Conservation (phyloP, 2,113 vertebrate genomes). For the Campylorhamphus procurvoides region DNA sequence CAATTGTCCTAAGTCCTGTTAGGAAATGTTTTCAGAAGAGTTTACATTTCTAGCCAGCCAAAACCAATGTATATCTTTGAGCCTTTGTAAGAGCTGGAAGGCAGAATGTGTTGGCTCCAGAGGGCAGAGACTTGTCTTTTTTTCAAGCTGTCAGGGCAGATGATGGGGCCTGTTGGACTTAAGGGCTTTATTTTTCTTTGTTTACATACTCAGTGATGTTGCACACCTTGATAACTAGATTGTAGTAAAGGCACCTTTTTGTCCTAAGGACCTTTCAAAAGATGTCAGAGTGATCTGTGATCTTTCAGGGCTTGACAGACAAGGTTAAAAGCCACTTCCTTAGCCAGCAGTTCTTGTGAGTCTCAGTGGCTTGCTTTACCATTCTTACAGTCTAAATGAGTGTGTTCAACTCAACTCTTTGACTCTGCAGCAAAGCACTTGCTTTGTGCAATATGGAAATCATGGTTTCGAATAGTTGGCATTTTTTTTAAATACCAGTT, state of each 20-base stretch:
- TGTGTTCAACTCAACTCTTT: not conserved
- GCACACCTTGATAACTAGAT: not conserved
- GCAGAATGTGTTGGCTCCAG: not conserved
- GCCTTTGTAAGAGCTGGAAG: not conserved
- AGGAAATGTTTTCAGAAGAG: not conserved
- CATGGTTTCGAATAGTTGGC: not conserved
- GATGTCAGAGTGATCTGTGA: not conserved
- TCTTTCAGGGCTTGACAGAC: not conserved
- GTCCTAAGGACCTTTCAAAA: not conserved
- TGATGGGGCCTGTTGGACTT: not conserved
- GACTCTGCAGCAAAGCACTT: not conserved
- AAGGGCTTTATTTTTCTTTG: not conserved
- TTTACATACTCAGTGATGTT: not conserved
- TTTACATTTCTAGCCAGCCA: not conserved
- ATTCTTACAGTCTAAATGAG: not conserved
- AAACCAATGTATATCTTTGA: fast-evolving
- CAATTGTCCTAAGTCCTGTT: not conserved
- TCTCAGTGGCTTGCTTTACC: not conserved
- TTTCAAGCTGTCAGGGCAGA: not conserved
- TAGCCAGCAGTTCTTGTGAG: not conserved
- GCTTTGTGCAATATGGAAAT: not conserved
- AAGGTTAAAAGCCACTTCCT: not conserved
- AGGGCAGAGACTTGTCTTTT: not conserved
- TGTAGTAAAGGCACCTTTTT: not conserved
- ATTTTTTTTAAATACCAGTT: not conserved